A percentile compares a stretch with the other conserved stretches of the same genome.
These are phyloP conservation scores for Rallus crepitans DNA, from an alignment of 2,797 vertebrate genomes.

Conservation along the genomic window DNA sequence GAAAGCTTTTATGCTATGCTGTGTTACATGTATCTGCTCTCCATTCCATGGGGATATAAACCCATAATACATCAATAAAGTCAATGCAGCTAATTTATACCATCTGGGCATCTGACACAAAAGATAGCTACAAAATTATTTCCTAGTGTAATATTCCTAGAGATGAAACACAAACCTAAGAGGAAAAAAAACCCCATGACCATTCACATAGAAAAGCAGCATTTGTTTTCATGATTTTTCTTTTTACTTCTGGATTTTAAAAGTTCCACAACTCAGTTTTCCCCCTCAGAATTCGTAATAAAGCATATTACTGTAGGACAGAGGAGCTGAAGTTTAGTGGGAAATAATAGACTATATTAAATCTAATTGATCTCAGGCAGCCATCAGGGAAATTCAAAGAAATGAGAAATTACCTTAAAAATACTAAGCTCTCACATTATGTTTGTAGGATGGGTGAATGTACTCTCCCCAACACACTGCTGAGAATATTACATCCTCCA, in stretches of 20 bases:
- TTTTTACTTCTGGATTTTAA: background rate
- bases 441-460: background rate
- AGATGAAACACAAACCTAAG: background rate
- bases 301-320: background rate
- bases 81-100: background rate
- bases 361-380: background rate
- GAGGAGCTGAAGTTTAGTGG: background rate
- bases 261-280: background rate
- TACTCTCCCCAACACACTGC: background rate
- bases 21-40: background rate
- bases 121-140: background rate
- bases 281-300: background rate
- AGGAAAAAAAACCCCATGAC: accelerated
- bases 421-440: background rate
- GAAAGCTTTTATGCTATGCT: background rate
- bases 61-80: background rate
- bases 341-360: background rate
- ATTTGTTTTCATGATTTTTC: background rate
- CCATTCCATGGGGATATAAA: background rate
- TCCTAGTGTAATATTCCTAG: background rate
- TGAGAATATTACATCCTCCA: background rate
- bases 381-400: background rate
- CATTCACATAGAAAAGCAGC: no score
- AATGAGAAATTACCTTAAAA: slow-evolving; percentile 6
- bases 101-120: background rate